Percentiles rank a stretch among this genome's conserved stretches.
phyloP scores from a whole-genome alignment of 2,113 vertebrate genomes.

The Chaenocephalus aceratus region DNA sequence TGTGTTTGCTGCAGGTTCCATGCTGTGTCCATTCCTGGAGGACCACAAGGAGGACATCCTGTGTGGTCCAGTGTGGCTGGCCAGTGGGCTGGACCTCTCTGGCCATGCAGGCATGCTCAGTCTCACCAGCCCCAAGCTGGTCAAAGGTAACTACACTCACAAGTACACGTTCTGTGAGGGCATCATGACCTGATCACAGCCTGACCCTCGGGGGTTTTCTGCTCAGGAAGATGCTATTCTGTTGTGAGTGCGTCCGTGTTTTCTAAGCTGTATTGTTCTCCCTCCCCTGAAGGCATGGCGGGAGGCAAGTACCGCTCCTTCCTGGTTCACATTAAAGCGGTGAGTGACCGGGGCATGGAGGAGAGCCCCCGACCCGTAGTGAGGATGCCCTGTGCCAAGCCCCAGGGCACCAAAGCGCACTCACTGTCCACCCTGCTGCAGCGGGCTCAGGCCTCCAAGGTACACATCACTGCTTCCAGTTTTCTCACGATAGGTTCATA shows the following conservation, averaged over 20 bases:
- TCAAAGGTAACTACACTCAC: conserved; percentile 89
- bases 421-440: conserved; percentile 95
- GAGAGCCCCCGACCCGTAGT: conserved; percentile 92
- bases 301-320: conserved; percentile 99
- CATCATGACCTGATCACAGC: background rate
- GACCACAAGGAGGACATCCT: conserved; percentile 98
- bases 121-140: conserved; percentile 96
- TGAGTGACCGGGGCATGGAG: conserved; percentile 92
- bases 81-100: conserved; percentile 96
- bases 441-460: conserved; percentile 97
- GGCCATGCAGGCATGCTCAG: conserved; percentile 98
- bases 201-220: background rate
- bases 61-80: conserved; percentile 97
- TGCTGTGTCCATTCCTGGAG: conserved; percentile 95
- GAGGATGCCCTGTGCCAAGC: conserved; percentile 93
- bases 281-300: conserved; percentile 89
- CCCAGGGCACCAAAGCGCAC: conserved; percentile 91
- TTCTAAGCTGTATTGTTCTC: background rate
- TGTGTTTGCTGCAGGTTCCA: conserved; percentile 85
- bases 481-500: background rate
- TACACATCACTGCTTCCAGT: conserved; percentile 60
- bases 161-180: background rate
- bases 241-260: background rate
- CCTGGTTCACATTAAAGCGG: conserved; percentile 97
- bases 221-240: background rate